Percentiles rank a stretch among this genome's conserved stretches.
Evolutionary conservation across 2,113 vertebrate genomes (phyloP).

Genomic region (Ptyas mucosa): DNA sequence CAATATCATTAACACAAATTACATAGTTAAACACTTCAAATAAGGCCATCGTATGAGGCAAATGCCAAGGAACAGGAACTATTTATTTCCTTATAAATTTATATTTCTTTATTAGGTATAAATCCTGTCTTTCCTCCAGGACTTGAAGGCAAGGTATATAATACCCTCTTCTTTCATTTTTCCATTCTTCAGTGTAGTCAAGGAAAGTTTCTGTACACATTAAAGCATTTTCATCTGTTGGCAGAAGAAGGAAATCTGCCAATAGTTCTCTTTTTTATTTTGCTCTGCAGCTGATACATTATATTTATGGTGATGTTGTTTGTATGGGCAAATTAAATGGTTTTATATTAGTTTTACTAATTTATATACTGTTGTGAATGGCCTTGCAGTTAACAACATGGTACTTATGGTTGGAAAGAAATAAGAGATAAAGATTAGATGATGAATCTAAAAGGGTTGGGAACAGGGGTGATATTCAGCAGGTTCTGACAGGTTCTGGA

Average conservation of each 20-base stretch:
- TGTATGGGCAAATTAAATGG: not conserved
- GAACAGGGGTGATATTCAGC: too few relatives aligned
- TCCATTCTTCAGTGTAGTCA: not conserved
- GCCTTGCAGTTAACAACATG: not conserved
- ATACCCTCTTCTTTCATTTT: not conserved
- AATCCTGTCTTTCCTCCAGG: not conserved
- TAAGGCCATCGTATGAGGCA: not conserved
- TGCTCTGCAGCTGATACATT: not conserved
- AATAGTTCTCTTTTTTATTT: not conserved
- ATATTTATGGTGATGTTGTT: not conserved
- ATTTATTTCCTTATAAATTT: not conserved
- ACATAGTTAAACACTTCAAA: not conserved
- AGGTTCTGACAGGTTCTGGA: too few relatives aligned
- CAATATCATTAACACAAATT: not conserved
- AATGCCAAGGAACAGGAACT: not conserved
- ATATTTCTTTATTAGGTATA: not conserved
- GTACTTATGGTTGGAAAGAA: not conserved
- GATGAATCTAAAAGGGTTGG: not conserved
- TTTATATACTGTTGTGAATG: not conserved
- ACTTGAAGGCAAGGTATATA: not conserved
- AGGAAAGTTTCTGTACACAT: not conserved
- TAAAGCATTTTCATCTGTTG: not conserved
- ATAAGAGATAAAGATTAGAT: not conserved
- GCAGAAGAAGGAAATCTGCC: not conserved
- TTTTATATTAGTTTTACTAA: slow-evolving; percentile 1